Evolutionary conservation across 2,113 vertebrate species (phyloP).

Genomic region (Pipra filicauda): DNA sequence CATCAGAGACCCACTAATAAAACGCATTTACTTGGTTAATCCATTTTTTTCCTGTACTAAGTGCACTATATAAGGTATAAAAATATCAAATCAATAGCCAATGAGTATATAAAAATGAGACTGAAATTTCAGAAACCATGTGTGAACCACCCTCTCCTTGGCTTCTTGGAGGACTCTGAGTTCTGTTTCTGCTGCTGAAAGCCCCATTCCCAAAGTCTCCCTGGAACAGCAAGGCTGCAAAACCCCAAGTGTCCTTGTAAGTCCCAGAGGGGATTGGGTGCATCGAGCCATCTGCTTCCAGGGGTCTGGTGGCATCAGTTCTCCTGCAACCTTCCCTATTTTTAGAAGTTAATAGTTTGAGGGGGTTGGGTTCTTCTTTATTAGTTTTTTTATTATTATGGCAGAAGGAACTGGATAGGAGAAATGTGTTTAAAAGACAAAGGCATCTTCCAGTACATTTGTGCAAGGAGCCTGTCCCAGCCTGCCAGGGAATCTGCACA

Average conservation of each 20-base stretch:
- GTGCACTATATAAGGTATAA: slow-evolving; percentile 20
- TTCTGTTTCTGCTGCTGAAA: not conserved
- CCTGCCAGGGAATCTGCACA: not conserved
- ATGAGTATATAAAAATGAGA: slow-evolving; percentile 20
- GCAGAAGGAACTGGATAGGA: not conserved
- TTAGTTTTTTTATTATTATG: not conserved
- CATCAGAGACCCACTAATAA: not conserved
- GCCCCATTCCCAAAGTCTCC: not conserved
- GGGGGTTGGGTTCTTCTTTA: not conserved
- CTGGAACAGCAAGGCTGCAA: not conserved
- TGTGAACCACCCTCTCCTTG: not conserved
- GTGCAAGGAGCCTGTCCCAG: not conserved
- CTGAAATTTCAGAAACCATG: not conserved
- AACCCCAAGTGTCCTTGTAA: not conserved
- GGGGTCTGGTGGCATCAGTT: not conserved
- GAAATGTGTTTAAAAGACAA: not conserved
- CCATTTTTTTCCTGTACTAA: slow-evolving; percentile 30
- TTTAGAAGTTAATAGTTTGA: not conserved
- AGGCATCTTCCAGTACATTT: not conserved
- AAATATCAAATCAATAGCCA: slow-evolving; percentile 14
- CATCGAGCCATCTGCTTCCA: not conserved
- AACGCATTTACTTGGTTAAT: slow-evolving; percentile 3
- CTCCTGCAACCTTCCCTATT: not conserved
- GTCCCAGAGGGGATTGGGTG: not conserved
- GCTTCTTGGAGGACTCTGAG: not conserved